These are phyloP conservation scores for Globodera ellingtonae DNA, from an alignment of 1,140 invertebrate species.

Conservation along the genomic window DNA sequence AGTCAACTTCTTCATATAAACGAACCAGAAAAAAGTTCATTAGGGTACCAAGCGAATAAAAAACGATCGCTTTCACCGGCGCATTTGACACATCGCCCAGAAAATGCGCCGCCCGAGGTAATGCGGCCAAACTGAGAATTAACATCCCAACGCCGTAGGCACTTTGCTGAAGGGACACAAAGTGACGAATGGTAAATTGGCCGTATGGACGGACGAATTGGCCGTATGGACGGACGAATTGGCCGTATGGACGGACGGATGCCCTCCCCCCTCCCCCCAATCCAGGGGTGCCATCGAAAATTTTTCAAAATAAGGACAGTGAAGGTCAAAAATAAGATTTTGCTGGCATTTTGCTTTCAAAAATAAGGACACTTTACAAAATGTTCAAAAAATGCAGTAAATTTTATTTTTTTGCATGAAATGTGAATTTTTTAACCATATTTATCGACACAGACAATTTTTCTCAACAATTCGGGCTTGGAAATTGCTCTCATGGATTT, in stretches of 20 bases:
- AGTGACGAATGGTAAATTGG: neutral
- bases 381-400: no score
- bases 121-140: slow-evolving; percentile 56
- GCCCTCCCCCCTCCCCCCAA: neutral
- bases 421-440: no score
- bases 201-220: neutral
- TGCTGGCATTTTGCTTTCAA: no score
- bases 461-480: no score
- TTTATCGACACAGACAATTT: no score
- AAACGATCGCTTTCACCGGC: slow-evolving; percentile 49
- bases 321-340: no score
- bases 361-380: no score
- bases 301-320: no score
- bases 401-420: no score
- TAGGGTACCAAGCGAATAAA: slow-evolving; percentile 57
- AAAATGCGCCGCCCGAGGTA: slow-evolving; percentile 56
- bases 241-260: no score
- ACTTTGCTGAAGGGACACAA: slow-evolving; percentile 56
- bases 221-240: neutral
- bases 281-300: no score
- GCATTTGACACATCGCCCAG: slow-evolving; percentile 58
- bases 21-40: slow-evolving; percentile 61
- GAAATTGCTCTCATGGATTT: no score
- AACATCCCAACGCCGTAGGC: slow-evolving; percentile 60
- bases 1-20: slow-evolving; percentile 24